Evolutionary conservation across 2,113 vertebrate species (phyloP).

Genomic region (Embiotoca jacksoni): DNA sequence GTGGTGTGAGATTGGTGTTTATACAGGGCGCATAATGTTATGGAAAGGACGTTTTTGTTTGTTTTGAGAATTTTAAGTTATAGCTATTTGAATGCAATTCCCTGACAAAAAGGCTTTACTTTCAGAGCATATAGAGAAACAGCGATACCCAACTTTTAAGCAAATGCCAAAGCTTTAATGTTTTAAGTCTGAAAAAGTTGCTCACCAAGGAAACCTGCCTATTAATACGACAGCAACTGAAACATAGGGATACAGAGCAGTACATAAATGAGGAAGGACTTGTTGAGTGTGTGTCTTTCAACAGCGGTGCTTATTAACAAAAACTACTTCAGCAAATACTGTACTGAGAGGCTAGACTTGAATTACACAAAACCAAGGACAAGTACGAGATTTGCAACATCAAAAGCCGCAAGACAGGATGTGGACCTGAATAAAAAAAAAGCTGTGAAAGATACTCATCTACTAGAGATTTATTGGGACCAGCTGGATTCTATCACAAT

Average conservation of each 20-base stretch:
- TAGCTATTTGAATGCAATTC: neutral
- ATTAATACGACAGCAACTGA: too few species aligned
- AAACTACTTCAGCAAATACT: too few species aligned
- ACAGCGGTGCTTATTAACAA: too few species aligned
- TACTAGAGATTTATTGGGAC: neutral
- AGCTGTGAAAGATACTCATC: neutral
- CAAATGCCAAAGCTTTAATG: too few species aligned
- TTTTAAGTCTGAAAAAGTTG: too few species aligned
- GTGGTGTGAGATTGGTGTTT: neutral
- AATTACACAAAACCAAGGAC: too few species aligned
- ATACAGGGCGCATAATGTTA: neutral
- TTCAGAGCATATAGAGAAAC: neutral
- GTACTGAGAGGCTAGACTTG: too few species aligned
- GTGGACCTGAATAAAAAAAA: neutral
- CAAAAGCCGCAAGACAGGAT: neutral
- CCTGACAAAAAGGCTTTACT: neutral
- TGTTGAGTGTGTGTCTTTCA: neutral
- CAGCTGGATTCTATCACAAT: neutral
- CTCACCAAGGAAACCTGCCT: too few species aligned
- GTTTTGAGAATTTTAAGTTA: too few species aligned
- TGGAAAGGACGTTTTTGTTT: too few species aligned
- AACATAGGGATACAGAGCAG: too few species aligned
- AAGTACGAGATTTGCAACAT: neutral
- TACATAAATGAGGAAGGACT: neutral
- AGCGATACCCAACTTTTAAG: too few species aligned